Evolutionary conservation across 2,113 vertebrate species (phyloP).

Genomic region (Amblyornis subalaris): DNA sequence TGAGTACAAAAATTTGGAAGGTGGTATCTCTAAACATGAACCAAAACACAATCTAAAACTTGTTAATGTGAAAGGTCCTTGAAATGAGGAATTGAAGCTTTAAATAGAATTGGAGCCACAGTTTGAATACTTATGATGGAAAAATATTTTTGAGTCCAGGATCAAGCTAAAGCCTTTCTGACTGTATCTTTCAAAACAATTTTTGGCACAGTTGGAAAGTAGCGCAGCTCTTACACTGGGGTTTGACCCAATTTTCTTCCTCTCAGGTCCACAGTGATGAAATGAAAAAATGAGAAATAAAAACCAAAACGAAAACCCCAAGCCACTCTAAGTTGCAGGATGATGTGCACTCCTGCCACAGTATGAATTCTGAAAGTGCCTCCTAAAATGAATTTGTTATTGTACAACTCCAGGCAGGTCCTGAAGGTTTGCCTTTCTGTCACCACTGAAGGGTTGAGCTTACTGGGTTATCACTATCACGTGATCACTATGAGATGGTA

Average conservation of each 20-base stretch:
- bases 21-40: not conserved
- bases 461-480: not conserved
- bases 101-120: not conserved
- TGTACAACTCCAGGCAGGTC: not conserved
- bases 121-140: not conserved
- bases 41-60: not conserved
- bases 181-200: not conserved
- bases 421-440: not conserved
- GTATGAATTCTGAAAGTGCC: not conserved
- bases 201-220: not conserved
- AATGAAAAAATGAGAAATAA: not conserved
- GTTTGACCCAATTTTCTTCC: not conserved
- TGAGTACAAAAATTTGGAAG: not conserved
- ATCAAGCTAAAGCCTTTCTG: not conserved
- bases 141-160: not conserved
- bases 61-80: not conserved
- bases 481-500: not conserved
- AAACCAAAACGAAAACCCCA: not conserved
- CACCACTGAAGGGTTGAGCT: not conserved
- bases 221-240: not conserved
- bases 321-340: not conserved
- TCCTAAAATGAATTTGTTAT: not conserved
- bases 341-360: not conserved
- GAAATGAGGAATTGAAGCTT: not conserved
- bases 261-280: not conserved